phyloP scores from a whole-genome alignment of 1,140 invertebrate genomes.

The Micrasema minimum region DNA sequence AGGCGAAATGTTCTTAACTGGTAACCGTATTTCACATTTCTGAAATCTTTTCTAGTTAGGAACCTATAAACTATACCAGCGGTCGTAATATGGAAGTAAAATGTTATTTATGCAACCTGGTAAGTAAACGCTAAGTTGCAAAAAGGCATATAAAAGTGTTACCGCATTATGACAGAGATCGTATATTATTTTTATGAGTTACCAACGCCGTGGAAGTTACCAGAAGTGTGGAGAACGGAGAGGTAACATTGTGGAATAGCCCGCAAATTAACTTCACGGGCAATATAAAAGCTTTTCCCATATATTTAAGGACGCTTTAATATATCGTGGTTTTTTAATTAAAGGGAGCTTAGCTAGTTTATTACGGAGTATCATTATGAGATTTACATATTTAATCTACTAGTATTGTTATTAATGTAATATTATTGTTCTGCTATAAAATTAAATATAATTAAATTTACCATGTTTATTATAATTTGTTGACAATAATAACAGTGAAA shows the following conservation, averaged over 20 bases:
- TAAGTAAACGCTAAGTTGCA: slow-evolving; percentile 53
- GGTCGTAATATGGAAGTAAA: slow-evolving; percentile 53
- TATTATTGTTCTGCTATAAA: no score
- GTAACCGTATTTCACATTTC: slow-evolving; percentile 41
- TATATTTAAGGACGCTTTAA: background rate
- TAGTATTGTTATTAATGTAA: no score
- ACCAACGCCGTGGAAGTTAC: slow-evolving; percentile 46
- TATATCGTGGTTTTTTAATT: no score
- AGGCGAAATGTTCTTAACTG: no score
- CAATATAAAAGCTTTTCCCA: slow-evolving; percentile 11
- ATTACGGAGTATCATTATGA: no score
- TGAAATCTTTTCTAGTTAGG: slow-evolving; percentile 48
- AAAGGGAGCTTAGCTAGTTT: no score
- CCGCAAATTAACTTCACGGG: slow-evolving; percentile 43
- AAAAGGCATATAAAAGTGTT: slow-evolving; percentile 54
- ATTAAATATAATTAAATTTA: no score
- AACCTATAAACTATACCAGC: slow-evolving; percentile 51
- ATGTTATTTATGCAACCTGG: slow-evolving; percentile 53
- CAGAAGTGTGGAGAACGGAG: slow-evolving; percentile 7
- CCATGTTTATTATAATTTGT: no score
- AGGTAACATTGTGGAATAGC: slow-evolving; percentile 9
- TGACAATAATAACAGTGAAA: no score
- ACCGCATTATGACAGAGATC: slow-evolving; percentile 54
- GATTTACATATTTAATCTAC: no score
- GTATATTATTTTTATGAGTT: slow-evolving; percentile 55